Evolutionary conservation across 2,113 vertebrate species (phyloP), one percentile per base, ranked within the genome.

Genomic region (Entelurus aequoreus): DNA sequence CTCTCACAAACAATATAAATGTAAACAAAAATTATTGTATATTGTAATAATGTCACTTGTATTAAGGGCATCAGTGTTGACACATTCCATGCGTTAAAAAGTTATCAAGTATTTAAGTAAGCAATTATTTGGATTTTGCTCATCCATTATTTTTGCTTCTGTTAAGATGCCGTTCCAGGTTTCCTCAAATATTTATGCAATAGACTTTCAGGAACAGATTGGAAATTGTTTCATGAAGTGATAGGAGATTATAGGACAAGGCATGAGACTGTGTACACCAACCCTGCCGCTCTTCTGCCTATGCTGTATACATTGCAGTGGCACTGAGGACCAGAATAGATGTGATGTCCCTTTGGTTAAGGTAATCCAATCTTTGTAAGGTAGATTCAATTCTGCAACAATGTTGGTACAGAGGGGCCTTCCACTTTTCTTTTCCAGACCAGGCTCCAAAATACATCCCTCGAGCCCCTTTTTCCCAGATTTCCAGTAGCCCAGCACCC

Each of bases 351-450:
- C 65, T 80, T 78, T 74, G 60, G 53, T 72, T 78, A 61, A 38
- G 75, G 83, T 83, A 84, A 86, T 82, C 76, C 58, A 83, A 77
- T 77, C 70, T 82, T 72, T 80, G 77, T 74, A 81, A 81, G 82
- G 75, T 78, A 64, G 80, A 84, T 84, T 77, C 86, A 87, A 84
- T 89, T 89, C 82, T 79, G 62, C 61, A 60, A 82, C 79, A 86
- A 80, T 86, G 84, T 69, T 62, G 71, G 65, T 65, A 72, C 65
- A 82, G 74, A 81, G 66, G 77, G 80, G 81, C 64, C 61, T 79
- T 76, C 69, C 71, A 78, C 81, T 89, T 89, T 86, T 76, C 71
- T 87, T 89, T 90, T 86, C 88, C 84, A 86, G 82, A 90, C 83
- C 60, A 7, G 52, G 36, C 58, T 90, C 87, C 88, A 90, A 88